phyloP scores from a whole-genome alignment of 2,797 vertebrate species.

The Zenarchopterus dispar region DNA sequence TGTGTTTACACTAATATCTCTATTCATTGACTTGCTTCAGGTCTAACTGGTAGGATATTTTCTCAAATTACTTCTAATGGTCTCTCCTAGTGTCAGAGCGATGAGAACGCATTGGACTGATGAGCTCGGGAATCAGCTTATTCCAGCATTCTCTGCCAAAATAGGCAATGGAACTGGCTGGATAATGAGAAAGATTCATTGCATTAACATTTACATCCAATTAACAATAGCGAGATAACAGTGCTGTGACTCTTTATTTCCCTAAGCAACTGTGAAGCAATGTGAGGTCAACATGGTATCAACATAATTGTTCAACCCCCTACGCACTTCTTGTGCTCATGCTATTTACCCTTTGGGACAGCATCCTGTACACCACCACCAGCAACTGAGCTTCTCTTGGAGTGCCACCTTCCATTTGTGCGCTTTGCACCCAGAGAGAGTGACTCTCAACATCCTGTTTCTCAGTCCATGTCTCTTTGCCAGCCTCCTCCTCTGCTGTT shows the following conservation, averaged over 20 bases:
- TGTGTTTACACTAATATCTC: slow-evolving; percentile 69
- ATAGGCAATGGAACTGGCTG: slow-evolving; percentile 48
- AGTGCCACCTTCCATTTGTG: slow-evolving; percentile 71
- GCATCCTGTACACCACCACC: slow-evolving; percentile 41
- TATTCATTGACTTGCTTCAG: slow-evolving; percentile 67
- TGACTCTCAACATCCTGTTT: slow-evolving; percentile 57
- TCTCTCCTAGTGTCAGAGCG: slow-evolving; percentile 74
- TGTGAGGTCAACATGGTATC: slow-evolving; percentile 48
- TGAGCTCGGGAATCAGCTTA: slow-evolving; percentile 54
- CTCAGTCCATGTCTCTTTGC: slow-evolving; percentile 46
- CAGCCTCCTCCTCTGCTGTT: slow-evolving; percentile 41
- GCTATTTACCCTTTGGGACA: slow-evolving; percentile 59
- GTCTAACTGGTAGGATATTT: slow-evolving; percentile 80
- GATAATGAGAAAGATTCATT: slow-evolving; percentile 72
- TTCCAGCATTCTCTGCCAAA: slow-evolving; percentile 64
- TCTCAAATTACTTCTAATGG: slow-evolving; percentile 77
- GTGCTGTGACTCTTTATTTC: slow-evolving; percentile 25
- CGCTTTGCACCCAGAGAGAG: slow-evolving; percentile 40
- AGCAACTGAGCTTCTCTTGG: slow-evolving; percentile 43
- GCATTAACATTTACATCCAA: slow-evolving; percentile 79
- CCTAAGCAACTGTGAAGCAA: slow-evolving; percentile 52
- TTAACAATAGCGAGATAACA: slow-evolving; percentile 70
- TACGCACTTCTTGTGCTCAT: slow-evolving; percentile 52
- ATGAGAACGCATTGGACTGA: slow-evolving; percentile 70
- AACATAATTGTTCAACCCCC: slow-evolving; percentile 66